Conservation (phyloP, 2,797 vertebrate species). For the Cyclopterus lumpus region DNA sequence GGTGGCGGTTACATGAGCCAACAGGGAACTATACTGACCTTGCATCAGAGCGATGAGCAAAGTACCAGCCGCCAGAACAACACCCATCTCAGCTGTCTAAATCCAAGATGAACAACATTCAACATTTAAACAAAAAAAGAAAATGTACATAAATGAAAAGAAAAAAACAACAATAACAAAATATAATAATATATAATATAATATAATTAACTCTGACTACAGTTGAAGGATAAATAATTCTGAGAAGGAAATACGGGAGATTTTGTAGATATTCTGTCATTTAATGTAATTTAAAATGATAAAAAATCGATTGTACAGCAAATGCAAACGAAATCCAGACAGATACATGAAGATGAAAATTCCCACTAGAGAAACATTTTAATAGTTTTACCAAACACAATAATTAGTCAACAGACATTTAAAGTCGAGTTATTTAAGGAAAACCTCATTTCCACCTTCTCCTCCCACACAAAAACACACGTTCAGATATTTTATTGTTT, state of each 20-base stretch:
- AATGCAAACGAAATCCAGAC: neutral
- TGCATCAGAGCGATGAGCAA: conserved; percentile 29
- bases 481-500: neutral
- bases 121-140: neutral
- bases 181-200: too few relatives aligned
- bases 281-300: neutral
- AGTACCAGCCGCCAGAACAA: neutral
- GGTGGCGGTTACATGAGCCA: neutral
- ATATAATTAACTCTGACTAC: neutral
- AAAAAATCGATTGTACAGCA: neutral
- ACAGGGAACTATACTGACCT: conserved; percentile 29
- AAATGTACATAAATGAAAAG: neutral
- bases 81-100: conserved; percentile 16
- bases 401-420: neutral
- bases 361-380: neutral
- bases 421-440: neutral
- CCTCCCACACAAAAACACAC: neutral
- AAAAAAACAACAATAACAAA: neutral
- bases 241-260: neutral
- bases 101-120: neutral
- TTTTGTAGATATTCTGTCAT: neutral
- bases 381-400: neutral
- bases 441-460: neutral
- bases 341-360: neutral
- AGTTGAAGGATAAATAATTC: neutral